These are phyloP conservation scores for Serilophus lunatus DNA, from an alignment of 2,113 vertebrate genomes.

Conservation along the genomic window DNA sequence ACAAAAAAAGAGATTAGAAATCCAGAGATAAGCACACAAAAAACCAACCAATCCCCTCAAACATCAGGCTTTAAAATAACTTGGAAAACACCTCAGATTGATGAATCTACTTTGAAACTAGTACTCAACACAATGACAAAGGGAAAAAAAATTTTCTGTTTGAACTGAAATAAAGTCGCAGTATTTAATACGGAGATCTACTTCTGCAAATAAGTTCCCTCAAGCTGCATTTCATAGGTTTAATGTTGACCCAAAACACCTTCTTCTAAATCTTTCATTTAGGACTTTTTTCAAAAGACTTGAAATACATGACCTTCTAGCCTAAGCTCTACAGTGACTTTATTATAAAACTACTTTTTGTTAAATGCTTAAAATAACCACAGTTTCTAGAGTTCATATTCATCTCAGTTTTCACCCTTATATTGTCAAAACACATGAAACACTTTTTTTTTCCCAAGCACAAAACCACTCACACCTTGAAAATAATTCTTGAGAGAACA, in stretches of 20 bases:
- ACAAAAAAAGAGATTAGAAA: background rate
- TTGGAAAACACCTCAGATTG: background rate
- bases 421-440: background rate
- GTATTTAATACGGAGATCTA: background rate
- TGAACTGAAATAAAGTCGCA: background rate
- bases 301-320: background rate
- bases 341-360: background rate
- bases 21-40: background rate
- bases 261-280: background rate
- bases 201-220: conserved; percentile 5
- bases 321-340: background rate
- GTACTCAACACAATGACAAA: background rate
- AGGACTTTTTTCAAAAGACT: background rate
- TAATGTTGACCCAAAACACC: background rate
- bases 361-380: background rate
- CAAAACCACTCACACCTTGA: background rate
- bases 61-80: background rate
- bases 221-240: background rate
- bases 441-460: accelerated
- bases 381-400: background rate
- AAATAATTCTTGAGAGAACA: background rate
- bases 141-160: background rate
- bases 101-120: background rate
- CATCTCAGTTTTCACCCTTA: background rate
- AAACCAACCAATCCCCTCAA: background rate